These are phyloP conservation scores for Sporophila hypoxantha DNA, from an alignment of 2,113 vertebrate genomes.

Conservation along the genomic window DNA sequence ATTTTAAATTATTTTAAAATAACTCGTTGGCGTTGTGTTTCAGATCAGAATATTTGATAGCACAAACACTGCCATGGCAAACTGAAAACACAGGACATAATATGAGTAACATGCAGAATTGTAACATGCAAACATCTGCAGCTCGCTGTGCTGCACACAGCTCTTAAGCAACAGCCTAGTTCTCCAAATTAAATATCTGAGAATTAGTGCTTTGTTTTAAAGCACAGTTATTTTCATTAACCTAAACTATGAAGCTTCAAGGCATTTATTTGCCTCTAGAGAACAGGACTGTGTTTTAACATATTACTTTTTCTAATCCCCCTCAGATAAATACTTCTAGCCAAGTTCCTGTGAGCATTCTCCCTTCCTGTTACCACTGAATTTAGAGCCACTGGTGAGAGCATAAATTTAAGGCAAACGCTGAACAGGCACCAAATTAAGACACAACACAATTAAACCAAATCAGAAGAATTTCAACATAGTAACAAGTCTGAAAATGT, in stretches of 20 bases:
- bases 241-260: background rate
- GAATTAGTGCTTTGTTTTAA: background rate
- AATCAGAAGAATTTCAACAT: background rate
- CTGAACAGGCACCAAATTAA: background rate
- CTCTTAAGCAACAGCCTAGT: background rate
- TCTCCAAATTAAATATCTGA: background rate
- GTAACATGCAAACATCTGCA: background rate
- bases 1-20: background rate
- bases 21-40: background rate
- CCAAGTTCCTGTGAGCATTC: background rate
- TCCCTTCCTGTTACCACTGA: background rate
- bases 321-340: background rate
- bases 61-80: background rate
- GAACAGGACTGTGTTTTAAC: background rate
- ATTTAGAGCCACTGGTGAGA: background rate
- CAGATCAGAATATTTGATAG: background rate
- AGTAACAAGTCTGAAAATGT: background rate
- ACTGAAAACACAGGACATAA: background rate
- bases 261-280: background rate
- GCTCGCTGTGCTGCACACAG: background rate
- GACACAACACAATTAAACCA: background rate
- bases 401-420: background rate
- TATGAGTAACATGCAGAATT: background rate
- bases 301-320: background rate
- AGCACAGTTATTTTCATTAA: constrained; percentile 5